Base-by-base conservation (phyloP, 2,113 vertebrate species). In the Tonatia bakeri region DNA sequence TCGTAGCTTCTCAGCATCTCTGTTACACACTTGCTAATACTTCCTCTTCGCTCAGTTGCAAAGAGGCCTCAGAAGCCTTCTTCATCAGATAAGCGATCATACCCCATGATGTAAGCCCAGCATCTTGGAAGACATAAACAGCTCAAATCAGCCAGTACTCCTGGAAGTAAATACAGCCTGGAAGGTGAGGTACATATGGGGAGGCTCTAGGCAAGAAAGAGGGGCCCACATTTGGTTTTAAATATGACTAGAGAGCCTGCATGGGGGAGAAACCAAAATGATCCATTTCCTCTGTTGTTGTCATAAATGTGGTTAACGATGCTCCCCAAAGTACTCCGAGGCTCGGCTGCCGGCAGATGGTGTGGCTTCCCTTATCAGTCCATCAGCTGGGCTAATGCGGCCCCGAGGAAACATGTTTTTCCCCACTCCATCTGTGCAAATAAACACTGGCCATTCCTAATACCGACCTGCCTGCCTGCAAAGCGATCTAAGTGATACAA, bases 351-450 rank as follows among this genome's bases (percentile, higher is more conserved):
- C 1, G 0, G 82, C 95, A 93, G 88, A 75, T 52, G 88, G 88
- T 15, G 36, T 0, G 0, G 92, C 79, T 86, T 52, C 77, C 67
- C 76, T 97, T 97, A 97, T 96, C 97, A 61, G 81, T 5, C 79
- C 82, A 96, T 96, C 96, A 72, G 87, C 90, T 38, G 43, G 36
- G 85, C 92, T 96, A 67, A 75, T 54, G 59, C 40, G 90, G 89
- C 75, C 90, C 56, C 3, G 1, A 3, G 24, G 90, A 95, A 92
- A 82, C 88, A 24, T 73, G 92, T 84, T 97, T 97, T 88, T 69
- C 94, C 92, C 94, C 4, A 4, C 75, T 13, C 85, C 96, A 98
- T 97, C 96, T 96, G 97, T 97, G 94, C 94, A 97, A 97, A 97
- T 96, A 98, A 97, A 97, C 88, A 76, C 82, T 69, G 77, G 76